Evolutionary conservation across 2,113 vertebrate species (phyloP), one percentile per base, ranked within the genome.

Genomic region (Cavia porcellus): DNA sequence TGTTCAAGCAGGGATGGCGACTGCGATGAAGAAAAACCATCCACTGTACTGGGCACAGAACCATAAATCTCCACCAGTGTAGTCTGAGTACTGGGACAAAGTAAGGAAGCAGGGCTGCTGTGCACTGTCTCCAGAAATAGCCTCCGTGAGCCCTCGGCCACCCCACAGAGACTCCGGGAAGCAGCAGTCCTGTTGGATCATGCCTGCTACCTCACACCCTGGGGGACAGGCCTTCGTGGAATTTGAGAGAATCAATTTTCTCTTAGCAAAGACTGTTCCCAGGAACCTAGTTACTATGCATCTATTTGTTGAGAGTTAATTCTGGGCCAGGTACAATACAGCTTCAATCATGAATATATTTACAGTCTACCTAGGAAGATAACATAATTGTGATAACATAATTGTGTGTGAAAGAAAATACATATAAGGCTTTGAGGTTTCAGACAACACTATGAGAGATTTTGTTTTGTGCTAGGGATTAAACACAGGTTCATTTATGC

Each of bases 381-480:
- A n/a, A n/a, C n/a, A n/a, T n/a, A n/a, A n/a, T n/a, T n/a, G n/a
- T n/a, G 75, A 70, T 0, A 72, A 50, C 19, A 88, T n/a, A 90
- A 50, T 86, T 88, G 4, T 79, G 0, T 59, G 2, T 61, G 45
- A 72, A 93, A 84, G 74, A 45, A 70, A 89, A 66, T 87, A 72
- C 52, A 82, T 5, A 38, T 1, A 57, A 70, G 50, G 52, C 45
- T 92, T 87, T 55, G 30, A 35, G 80, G 85, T 79, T 79, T 86
- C 74, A 92, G 77, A 50, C 55, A 42, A 96, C 20, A 11, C 17
- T 61, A 47, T 28, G 81, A 95, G 57, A 97, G 52, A 25, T 52
- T 80, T 50, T 79, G 47, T 22, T 77, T 77, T 42, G 77, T 52
- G 47, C 47, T 80, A 9, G 30, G 32, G 50, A 80, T 10, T 19